Conservation (phyloP, 2,797 vertebrate genomes). For the Rhinatrema bivittatum region DNA sequence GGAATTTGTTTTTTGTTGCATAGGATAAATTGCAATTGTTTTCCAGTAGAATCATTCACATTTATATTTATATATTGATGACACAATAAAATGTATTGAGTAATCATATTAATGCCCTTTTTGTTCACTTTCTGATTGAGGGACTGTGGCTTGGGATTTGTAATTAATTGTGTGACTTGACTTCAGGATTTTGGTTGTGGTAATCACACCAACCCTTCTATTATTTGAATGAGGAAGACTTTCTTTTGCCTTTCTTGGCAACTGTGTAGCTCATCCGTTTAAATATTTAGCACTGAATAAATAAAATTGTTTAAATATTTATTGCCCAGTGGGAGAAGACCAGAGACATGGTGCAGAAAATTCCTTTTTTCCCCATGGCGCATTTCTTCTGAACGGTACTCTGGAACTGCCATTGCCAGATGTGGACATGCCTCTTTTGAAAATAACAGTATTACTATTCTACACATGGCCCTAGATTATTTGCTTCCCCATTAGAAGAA, state of each 20-base stretch:
- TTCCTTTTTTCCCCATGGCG: slow-evolving; percentile 20
- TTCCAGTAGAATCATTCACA: no score
- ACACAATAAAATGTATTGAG: no score
- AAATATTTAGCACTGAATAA: slow-evolving; percentile 37
- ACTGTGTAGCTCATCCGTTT: slow-evolving; percentile 13
- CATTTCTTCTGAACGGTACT: slow-evolving; percentile 23
- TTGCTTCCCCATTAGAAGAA: slow-evolving; percentile 40
- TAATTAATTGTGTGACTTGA: not conserved
- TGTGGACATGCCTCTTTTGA: slow-evolving; percentile 57
- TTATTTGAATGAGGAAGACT: slow-evolving; percentile 4
- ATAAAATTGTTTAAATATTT: slow-evolving; percentile 29
- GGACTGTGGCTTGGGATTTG: no score
- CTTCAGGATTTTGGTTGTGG: not conserved
- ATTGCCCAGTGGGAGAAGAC: slow-evolving; percentile 17
- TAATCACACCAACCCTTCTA: not conserved
- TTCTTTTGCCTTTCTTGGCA: slow-evolving; percentile 5
- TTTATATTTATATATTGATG: no score
- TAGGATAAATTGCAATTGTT: no score
- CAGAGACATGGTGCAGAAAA: slow-evolving; percentile 17
- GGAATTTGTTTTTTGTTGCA: no score
- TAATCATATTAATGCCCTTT: no score
- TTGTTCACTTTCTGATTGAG: no score
- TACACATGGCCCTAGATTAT: slow-evolving; percentile 38
- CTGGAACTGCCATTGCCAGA: slow-evolving; percentile 42
- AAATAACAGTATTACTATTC: slow-evolving; percentile 54